Evolutionary conservation across 2,888 invertebrate species (phyloP), one percentile per base, ranked within the genome.

Genomic region (Argynnis bischoffii): DNA sequence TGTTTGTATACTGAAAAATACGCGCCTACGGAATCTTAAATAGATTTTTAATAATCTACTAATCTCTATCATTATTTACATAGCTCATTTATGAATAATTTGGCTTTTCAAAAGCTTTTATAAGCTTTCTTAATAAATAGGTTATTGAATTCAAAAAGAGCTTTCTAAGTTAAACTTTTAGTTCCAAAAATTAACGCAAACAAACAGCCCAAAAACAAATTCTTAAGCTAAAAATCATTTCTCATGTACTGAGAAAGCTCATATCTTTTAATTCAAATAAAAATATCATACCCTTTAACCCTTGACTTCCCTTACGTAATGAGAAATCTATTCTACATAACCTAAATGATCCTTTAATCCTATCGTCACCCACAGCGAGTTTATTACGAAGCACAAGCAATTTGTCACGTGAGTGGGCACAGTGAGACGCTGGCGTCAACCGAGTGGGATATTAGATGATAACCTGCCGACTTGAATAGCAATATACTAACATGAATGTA

Each of bases 371-470:
- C 61, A 51, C 61, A 61, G 35, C 35, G 35, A 50, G 64, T 59
- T 55, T 64, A 71, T 63, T 61, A 64, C 50, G 63, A 64, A 46
- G 65, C 61, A 64, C 65, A 70, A 64, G 69, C 78, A 79, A 81
- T 81, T 80, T 81, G 61, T 75, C 81, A 77, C 76, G 47, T 72
- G 75, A 78, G 70, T 73, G 76, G 70, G 57, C 70, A 63, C 73
- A 55, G 63, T 48, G 56, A 56, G 63, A 69, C 59, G 54, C 55
- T 54, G 51, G 56, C 57, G 56, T 64, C 72, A 63, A 46, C 64
- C 63, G 64, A 61, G 56, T 69, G 69, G 54, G 67, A 64, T 66
- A 69, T 71, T 69, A 63, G 55, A 69, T 63, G 67, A 63, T 67
- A 64, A 67, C 67, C 50, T 46, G 53, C 14, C 26, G 55, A 57